Conservation (phyloP, 2,888 invertebrate genomes). For the Shargacucullia verbasci region DNA sequence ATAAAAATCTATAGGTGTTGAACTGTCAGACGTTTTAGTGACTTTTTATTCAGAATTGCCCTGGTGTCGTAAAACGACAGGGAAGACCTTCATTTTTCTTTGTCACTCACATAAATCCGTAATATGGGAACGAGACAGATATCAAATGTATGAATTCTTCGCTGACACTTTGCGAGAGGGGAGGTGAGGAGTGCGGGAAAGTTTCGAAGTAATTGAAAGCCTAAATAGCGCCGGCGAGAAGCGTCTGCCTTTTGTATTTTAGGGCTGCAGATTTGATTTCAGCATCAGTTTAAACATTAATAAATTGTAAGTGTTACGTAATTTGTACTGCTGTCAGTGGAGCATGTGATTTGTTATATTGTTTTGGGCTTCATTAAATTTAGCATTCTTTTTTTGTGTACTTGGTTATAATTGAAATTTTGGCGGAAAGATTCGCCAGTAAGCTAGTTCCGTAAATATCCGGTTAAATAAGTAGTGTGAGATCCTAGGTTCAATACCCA, state of each 20-base stretch:
- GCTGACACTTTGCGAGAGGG: constrained; percentile 35
- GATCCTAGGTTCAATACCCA: no score
- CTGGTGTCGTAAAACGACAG: constrained; percentile 34
- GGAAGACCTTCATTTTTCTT: constrained; percentile 32
- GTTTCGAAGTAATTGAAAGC: constrained; percentile 26
- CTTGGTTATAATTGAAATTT: no score
- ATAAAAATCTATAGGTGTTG: constrained; percentile 37
- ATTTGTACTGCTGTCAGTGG: no score
- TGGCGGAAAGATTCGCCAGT: no score
- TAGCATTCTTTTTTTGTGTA: no score
- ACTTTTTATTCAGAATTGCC: no score
- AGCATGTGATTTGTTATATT: no score
- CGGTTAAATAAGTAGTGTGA: no score
- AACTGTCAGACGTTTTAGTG: constrained; percentile 44
- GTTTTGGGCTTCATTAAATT: no score
- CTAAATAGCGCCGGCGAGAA: neutral
- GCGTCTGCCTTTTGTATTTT: neutral
- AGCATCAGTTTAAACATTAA: neutral
- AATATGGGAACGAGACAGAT: constrained; percentile 27
- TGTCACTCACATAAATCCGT: constrained; percentile 35
- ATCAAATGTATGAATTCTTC: constrained; percentile 41
- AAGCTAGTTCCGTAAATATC: no score
- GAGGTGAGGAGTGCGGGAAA: constrained; percentile 17
- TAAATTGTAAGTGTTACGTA: no score
- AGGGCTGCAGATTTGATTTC: neutral